Conservation (phyloP, 2,888 invertebrate genomes). For the Steinernema scapterisci region DNA sequence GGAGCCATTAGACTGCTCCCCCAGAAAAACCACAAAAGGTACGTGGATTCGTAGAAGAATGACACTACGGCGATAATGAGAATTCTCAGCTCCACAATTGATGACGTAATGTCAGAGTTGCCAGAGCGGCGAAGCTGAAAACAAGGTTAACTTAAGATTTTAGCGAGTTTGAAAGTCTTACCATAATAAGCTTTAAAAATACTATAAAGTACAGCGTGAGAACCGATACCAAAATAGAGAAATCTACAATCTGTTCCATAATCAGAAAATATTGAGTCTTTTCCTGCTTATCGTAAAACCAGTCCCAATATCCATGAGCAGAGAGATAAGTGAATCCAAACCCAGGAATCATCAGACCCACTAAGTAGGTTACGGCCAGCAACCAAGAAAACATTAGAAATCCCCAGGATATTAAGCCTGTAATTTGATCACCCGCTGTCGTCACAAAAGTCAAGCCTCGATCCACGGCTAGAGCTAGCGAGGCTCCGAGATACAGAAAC, state of each 20-base stretch:
- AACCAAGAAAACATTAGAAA: background rate
- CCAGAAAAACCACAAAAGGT: conserved; percentile 23
- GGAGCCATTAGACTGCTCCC: background rate
- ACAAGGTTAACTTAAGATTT: background rate
- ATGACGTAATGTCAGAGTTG: background rate
- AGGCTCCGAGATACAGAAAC: conserved; percentile 8
- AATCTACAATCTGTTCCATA: background rate
- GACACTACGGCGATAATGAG: background rate
- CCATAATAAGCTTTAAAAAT: background rate
- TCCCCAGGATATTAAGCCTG: background rate
- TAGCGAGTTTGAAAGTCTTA: background rate
- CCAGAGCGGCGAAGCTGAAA: background rate
- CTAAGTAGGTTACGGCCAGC: background rate
- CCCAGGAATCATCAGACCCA: conserved; percentile 1
- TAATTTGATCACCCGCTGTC: background rate
- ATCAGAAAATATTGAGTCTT: background rate
- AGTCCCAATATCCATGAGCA: background rate
- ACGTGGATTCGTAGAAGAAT: conserved; percentile 18
- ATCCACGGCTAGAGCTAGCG: background rate
- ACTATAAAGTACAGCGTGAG: background rate
- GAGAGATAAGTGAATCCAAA: conserved; percentile 11
- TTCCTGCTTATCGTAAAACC: conserved; percentile 23
- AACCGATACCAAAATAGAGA: background rate
- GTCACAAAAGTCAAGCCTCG: background rate
- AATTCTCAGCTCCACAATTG: background rate